Evolutionary conservation across 2,888 invertebrate genomes (phyloP).

Genomic region (Mesopsocus fuscifrons): DNA sequence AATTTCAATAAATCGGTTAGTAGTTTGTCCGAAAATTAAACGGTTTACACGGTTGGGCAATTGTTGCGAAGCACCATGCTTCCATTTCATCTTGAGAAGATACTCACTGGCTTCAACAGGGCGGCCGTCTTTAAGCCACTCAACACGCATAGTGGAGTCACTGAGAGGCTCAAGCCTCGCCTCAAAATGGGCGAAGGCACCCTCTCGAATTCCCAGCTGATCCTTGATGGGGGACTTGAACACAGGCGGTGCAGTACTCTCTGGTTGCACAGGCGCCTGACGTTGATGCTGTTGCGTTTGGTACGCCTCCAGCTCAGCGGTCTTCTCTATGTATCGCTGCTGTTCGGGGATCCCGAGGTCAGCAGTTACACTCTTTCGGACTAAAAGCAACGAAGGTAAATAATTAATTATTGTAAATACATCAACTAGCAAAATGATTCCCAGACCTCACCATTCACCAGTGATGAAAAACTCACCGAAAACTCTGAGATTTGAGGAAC

Average conservation of each 20-base stretch:
- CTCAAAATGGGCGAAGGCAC: slow-evolving; percentile 90
- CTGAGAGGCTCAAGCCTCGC: slow-evolving; percentile 85
- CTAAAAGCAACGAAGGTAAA: slow-evolving; percentile 18
- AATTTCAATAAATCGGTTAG: no score
- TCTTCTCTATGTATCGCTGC: slow-evolving; percentile 77
- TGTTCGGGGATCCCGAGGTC: slow-evolving; percentile 82
- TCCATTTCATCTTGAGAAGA: no score
- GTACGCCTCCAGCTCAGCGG: slow-evolving; percentile 78
- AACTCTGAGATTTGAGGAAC: slow-evolving; percentile 58
- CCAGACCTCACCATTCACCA: no score
- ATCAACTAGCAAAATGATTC: background rate
- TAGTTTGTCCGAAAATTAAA: no score
- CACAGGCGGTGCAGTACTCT: slow-evolving; percentile 61
- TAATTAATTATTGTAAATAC: background rate
- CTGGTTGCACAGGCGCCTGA: slow-evolving; percentile 59
- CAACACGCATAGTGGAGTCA: slow-evolving; percentile 72
- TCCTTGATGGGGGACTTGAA: slow-evolving; percentile 80
- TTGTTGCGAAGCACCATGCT: no score
- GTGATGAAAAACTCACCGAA: slow-evolving; percentile 34
- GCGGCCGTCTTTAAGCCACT: slow-evolving; percentile 84
- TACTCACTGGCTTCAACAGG: slow-evolving; percentile 67
- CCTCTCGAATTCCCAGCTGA: slow-evolving; percentile 70
- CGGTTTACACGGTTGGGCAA: no score
- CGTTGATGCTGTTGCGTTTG: slow-evolving; percentile 56
- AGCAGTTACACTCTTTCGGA: slow-evolving; percentile 64